Percentiles rank a stretch among this genome's conserved stretches.
Evolutionary conservation across 2,888 invertebrate species (phyloP).

Genomic region (Drosophila ochracea): DNA sequence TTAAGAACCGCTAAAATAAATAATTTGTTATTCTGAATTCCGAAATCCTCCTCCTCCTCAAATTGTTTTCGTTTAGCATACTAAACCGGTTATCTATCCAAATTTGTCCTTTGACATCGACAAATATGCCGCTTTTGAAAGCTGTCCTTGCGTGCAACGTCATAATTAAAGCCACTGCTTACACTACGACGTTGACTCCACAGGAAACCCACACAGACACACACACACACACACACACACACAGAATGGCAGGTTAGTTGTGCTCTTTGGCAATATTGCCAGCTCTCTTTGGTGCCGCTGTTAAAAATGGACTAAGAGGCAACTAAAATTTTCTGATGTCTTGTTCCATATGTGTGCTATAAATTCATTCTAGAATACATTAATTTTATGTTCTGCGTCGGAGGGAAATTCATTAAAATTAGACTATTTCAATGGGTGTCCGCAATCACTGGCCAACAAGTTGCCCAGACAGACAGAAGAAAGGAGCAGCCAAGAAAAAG

Average conservation of each 20-base stretch:
- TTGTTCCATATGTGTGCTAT: constrained; percentile 43
- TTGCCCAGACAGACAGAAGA: constrained; percentile 22
- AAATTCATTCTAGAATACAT: constrained; percentile 42
- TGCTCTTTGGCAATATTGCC: constrained; percentile 43
- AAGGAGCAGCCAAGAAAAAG: constrained; percentile 23
- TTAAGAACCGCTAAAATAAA: background rate
- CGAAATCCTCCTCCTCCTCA: background rate
- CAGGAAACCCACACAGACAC: constrained; percentile 2
- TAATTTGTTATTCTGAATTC: background rate
- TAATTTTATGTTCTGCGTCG: constrained; percentile 26
- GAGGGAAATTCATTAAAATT: constrained; percentile 72
- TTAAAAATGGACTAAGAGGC: constrained; percentile 51
- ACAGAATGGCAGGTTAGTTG: constrained; percentile 12
- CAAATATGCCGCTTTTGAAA: constrained; percentile 19
- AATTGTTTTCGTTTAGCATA: background rate
- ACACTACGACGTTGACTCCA: constrained; percentile 6
- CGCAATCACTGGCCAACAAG: constrained; percentile 43
- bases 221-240: constrained; percentile 3
- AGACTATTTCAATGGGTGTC: constrained; percentile 64
- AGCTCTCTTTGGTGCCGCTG: constrained; percentile 58
- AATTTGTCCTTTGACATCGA: constrained; percentile 18
- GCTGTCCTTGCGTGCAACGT: constrained; percentile 40
- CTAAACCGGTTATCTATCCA: background rate
- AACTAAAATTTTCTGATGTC: constrained; percentile 13
- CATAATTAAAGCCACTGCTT: constrained; percentile 30